These are phyloP conservation scores for Clytia hemisphaerica DNA, from an alignment of 30 jellyfish, hydroid and myxozoan genomes.

Conservation along the genomic window DNA sequence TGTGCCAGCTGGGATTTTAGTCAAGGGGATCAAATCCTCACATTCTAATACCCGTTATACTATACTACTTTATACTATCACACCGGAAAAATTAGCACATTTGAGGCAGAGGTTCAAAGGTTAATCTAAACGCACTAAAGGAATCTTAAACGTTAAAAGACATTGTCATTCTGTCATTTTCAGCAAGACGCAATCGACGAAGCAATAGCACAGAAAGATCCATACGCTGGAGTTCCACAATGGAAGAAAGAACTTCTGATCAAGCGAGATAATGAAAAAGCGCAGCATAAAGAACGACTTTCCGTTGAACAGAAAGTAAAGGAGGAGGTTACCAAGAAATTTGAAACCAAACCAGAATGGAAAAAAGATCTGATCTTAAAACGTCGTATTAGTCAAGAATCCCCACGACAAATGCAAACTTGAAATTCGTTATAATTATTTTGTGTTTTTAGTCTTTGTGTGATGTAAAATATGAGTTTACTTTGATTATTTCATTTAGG, in stretches of 20 bases:
- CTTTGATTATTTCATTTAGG: no score
- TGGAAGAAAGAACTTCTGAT: constrained; percentile 51
- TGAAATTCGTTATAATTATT: no score
- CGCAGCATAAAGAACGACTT: constrained; percentile 25
- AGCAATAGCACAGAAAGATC: constrained; percentile 47
- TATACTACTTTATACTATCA: no score
- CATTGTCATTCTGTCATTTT: no score
- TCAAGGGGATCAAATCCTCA: no score
- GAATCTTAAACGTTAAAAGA: no score
- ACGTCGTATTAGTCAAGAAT: background rate
- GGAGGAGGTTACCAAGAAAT: constrained; percentile 10
- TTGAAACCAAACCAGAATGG: constrained; percentile 44
- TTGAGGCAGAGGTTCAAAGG: constrained; percentile 22
- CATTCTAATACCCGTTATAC: no score
- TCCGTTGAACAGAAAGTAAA: constrained; percentile 14
- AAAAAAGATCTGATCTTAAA: constrained; percentile 49
- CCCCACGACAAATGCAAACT: no score
- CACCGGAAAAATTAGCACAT: background rate
- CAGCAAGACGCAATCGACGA: constrained; percentile 4
- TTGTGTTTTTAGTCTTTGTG: no score
- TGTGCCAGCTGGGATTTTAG: no score
- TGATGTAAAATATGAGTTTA: no score
- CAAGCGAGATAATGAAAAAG: constrained; percentile 35
- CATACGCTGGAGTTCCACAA: constrained; percentile 46
- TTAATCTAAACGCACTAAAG: constrained; percentile 19